A percentile compares a stretch with the other conserved stretches of the same genome.
phyloP scores from a whole-genome alignment of 2,888 invertebrate species.

The Caenorhabditis plicata region DNA sequence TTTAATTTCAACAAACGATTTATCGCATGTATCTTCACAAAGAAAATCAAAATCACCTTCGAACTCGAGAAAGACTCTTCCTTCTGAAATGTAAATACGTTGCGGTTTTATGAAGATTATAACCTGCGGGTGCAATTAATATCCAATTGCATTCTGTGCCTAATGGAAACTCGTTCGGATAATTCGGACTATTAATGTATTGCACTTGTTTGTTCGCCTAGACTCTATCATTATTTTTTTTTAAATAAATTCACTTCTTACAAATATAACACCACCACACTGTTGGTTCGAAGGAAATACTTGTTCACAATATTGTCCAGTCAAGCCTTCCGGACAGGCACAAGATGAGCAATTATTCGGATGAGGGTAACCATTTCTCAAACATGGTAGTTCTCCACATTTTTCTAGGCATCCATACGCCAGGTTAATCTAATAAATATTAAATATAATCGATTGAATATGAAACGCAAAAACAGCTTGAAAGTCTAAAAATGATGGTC shows the following conservation, averaged over 20 bases:
- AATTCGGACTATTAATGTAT: constrained; percentile 47
- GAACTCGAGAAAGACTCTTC: constrained; percentile 52
- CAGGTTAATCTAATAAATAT: constrained; percentile 52
- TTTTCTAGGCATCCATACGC: constrained; percentile 54
- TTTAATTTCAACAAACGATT: constrained; percentile 63
- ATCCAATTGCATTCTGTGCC: constrained; percentile 61
- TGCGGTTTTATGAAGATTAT: too few relatives aligned
- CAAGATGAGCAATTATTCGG: constrained; percentile 62
- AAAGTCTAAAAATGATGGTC: constrained; percentile 63
- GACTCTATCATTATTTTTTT: not conserved
- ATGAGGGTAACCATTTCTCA: constrained; percentile 55
- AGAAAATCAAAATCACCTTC: constrained; percentile 55
- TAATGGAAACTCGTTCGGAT: constrained; percentile 46
- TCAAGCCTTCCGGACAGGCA: constrained; percentile 59
- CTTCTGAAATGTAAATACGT: constrained; percentile 26
- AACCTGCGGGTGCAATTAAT: constrained; percentile 44
- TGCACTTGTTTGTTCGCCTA: constrained; percentile 43
- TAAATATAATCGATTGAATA: not conserved
- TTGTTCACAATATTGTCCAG: constrained; percentile 53
- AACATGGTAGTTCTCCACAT: constrained; percentile 38
- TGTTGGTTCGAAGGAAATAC: constrained; percentile 41
- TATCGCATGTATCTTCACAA: constrained; percentile 64
- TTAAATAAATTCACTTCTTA: constrained; percentile 12
- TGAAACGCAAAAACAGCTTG: constrained; percentile 43
- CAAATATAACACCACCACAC: constrained; percentile 57